Evolutionary conservation across 2,113 vertebrate species (phyloP).

Genomic region (Monarcha castaneiventris): DNA sequence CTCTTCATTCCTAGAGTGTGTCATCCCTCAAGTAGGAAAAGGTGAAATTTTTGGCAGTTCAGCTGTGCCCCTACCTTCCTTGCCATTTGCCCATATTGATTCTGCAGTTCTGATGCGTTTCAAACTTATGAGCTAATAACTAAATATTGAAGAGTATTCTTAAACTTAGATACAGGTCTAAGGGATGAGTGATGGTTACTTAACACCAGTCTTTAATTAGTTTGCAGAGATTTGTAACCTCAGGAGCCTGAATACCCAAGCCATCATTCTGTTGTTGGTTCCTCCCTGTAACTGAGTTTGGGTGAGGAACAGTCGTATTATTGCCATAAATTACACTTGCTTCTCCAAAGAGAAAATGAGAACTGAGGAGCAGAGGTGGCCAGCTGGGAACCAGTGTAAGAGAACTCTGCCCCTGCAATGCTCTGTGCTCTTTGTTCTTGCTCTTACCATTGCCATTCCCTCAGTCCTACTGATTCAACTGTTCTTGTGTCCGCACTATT

Average conservation of each 20-base stretch:
- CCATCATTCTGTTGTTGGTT: accelerated
- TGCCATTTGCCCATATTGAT: neutral
- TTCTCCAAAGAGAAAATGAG: neutral
- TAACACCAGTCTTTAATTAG: neutral
- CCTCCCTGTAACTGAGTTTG: neutral
- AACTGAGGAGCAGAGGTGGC: neutral
- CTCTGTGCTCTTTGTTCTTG: neutral
- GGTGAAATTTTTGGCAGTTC: neutral
- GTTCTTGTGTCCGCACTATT: neutral
- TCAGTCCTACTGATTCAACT: neutral
- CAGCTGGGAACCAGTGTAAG: neutral
- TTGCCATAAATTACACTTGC: neutral
- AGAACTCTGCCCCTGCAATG: neutral
- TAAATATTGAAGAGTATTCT: neutral
- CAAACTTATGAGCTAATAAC: neutral
- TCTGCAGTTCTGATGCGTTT: neutral
- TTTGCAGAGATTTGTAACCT: neutral
- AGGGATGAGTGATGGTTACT: neutral
- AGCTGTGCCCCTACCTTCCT: neutral
- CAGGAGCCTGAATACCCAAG: neutral
- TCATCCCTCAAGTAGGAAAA: neutral
- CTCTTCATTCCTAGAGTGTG: neutral
- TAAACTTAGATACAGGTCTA: neutral
- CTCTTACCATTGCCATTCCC: neutral
- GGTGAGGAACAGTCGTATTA: neutral